Base-by-base conservation (phyloP, 1,140 invertebrate genomes). In the Drosophila burlai region DNA sequence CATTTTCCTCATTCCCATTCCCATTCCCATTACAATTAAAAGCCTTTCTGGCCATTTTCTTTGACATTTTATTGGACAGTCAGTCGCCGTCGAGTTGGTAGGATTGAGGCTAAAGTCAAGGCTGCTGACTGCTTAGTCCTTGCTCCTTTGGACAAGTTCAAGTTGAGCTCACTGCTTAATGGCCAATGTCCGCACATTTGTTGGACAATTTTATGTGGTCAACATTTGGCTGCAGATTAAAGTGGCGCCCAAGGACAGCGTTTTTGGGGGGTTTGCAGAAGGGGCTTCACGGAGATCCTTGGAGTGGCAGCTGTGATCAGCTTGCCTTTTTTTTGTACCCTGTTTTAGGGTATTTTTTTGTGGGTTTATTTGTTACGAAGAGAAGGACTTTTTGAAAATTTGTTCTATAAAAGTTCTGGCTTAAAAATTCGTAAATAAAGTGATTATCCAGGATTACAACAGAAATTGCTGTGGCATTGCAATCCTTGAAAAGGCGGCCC, bases 1-100 rank as follows among this genome's bases (percentile, higher is more conserved):
- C 57, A 26, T 43, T 49, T 34, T 4, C 8, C 47, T 16, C 36
- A 38, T 38, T 38, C 36, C 18, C 6, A 24, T 24, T 47, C 47
- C 42, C 50, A 58, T 76, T 86, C 76, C 76, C 83, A 86, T 86
- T 81, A 79, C 77, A 89, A 90, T 89, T 84, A 89, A 90, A 84
- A 81, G 85, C 52, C 81, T 82, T 77, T 74, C 49, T 79, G 66
- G 81, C 31, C 85, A 65, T 76, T 90, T 89, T 90, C 81, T 89
- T 90, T 89, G 84, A 76, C 84, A 89, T 73, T 89, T 89, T 89
- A 89, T 89, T 89, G 85, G 66, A 73, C 64, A 50, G 38, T 65
- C 64, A 54, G 38, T 65, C 43, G 24, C 58, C 68, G 55, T 76
- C 47, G 47, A 69, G 13, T 16, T 18, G 65, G 4, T 21, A 9